phyloP scores from a whole-genome alignment of 2,113 vertebrate species.

The Lagenorhynchus albirostris region DNA sequence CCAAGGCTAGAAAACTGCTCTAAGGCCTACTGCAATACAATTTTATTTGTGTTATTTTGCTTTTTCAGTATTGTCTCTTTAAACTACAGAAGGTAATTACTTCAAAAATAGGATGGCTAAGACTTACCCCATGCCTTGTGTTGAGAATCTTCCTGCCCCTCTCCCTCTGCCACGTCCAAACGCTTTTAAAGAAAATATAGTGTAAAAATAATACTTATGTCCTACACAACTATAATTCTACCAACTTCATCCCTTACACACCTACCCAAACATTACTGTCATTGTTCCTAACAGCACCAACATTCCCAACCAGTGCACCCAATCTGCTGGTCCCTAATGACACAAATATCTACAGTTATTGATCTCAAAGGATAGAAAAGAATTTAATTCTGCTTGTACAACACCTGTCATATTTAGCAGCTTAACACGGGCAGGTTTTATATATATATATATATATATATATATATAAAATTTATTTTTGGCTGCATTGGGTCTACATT shows the following conservation, averaged over 20 bases:
- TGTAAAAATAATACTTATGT: background rate
- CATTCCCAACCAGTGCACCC: background rate
- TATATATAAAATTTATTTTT: no score
- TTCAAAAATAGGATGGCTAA: background rate
- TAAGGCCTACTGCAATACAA: background rate
- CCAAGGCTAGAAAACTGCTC: background rate
- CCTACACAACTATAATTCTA: background rate
- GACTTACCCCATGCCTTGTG: slow-evolving; percentile 96
- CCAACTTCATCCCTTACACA: background rate
- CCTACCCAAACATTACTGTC: background rate
- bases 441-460: no score
- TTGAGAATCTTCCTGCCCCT: slow-evolving; percentile 92
- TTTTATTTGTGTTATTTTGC: background rate
- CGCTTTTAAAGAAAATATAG: slow-evolving; percentile 78
- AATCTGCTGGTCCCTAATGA: background rate
- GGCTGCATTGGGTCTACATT: no score
- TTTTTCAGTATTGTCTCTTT: background rate
- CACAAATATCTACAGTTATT: background rate
- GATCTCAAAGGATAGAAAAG: background rate
- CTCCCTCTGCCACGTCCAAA: slow-evolving; percentile 91
- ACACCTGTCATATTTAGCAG: background rate
- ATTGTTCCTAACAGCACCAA: background rate
- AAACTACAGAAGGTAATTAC: background rate
- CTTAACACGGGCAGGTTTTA: background rate
- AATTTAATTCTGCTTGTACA: background rate